Evolutionary conservation across 2,888 invertebrate species (phyloP).

Genomic region (Athetis lepigone): DNA sequence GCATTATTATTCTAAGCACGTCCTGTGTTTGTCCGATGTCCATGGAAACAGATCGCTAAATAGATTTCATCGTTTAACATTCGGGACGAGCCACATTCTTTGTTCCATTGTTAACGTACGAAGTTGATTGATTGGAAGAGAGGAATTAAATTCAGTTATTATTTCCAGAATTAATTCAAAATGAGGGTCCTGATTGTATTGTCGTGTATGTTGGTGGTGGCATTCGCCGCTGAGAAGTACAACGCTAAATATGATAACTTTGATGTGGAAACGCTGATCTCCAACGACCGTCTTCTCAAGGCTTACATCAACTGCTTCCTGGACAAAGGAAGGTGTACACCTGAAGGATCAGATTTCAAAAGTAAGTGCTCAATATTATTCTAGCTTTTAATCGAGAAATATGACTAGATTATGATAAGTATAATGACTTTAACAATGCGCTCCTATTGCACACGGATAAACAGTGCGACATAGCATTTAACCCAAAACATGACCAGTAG

Average conservation of each 20-base stretch:
- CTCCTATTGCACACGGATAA: conserved; percentile 5
- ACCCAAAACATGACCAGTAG: conserved; percentile 25
- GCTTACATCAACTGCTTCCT: conserved; percentile 94
- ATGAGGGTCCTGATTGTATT: conserved; percentile 81
- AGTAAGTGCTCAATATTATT: conserved; percentile 86
- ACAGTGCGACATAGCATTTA: conserved; percentile 8
- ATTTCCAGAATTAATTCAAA: conserved; percentile 70
- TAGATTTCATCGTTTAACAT: conserved; percentile 72
- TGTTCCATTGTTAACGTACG: conserved; percentile 60
- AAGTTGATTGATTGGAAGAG: conserved; percentile 60
- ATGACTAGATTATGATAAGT: neutral
- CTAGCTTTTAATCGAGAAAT: neutral
- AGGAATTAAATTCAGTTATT: conserved; percentile 57
- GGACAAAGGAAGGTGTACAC: conserved; percentile 92
- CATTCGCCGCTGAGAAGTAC: conserved; percentile 88
- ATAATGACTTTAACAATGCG: neutral
- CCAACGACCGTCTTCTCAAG: conserved; percentile 92
- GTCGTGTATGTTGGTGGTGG: conserved; percentile 77
- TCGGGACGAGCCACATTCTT: conserved; percentile 66
- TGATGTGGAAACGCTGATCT: conserved; percentile 92
- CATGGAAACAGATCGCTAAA: conserved; percentile 70
- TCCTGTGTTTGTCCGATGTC: conserved; percentile 67
- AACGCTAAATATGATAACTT: conserved; percentile 93
- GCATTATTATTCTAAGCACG: conserved; percentile 76
- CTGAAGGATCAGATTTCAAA: conserved; percentile 93